Base-by-base conservation (phyloP, 2,797 vertebrate species). In the Chloroceryle inda region DNA sequence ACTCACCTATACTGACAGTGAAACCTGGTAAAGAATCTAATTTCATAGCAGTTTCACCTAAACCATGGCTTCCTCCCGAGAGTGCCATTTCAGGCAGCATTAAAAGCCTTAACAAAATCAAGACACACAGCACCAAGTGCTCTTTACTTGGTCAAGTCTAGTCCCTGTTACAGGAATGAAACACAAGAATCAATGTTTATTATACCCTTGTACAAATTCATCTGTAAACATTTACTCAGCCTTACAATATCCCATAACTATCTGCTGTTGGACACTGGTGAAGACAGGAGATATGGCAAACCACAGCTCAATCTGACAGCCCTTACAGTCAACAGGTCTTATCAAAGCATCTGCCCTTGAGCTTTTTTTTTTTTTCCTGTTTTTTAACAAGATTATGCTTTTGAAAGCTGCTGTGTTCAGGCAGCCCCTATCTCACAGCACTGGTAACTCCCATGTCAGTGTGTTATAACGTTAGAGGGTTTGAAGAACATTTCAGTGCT, bases 391-490 rank as follows among this genome's bases (percentile, higher is more conserved):
- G 10, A 22, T 20, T 76, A 29, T 26, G 44, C 33, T 38, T 64
- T 53, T 72, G 22, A 66, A 69, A 83, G 19, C n/a, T n/a, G n/a
- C n/a, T n/a, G n/a, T n/a, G n/a, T n/a, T n/a, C n/a, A n/a, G n/a
- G n/a, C n/a, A n/a, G n/a, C n/a, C n/a, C n/a, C n/a, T n/a, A 2
- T 40, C 29, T 66, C 82, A 24, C 24, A 58, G 29, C 20, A 19
- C 44, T 42, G 29, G 0, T 7, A 78, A 89, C 26, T 73, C 52
- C 59, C 2, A 0, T 15, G 6, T 13, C 52, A 38, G 5, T 4
- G 13, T 1, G 2, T 40, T 23, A 26, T 0, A 23, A 52, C 1
- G 2, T 38, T 33, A n/a, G 4, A 62, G 37, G 9, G 7, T 5
- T 35, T 31, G 9, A 87, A 79, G 45, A 58, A 87, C 59, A 52